A percentile compares a stretch with the other conserved stretches of the same genome.
Conservation (phyloP, 2,888 invertebrate genomes). For the Hypomecis atomaria region DNA sequence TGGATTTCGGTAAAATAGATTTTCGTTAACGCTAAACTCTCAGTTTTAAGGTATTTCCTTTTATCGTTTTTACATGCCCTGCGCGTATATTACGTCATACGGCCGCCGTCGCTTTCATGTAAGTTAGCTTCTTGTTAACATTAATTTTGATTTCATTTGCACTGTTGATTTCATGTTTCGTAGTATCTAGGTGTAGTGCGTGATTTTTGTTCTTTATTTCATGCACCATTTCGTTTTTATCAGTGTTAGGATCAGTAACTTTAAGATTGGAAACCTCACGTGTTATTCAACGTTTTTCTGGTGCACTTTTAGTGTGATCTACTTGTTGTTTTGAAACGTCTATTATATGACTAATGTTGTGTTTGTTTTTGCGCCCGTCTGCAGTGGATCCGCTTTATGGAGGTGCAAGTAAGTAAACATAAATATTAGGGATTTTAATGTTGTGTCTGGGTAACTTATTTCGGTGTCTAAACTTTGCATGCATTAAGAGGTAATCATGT, state of each 20-base stretch:
- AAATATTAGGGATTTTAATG: constrained; percentile 2
- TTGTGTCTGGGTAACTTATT: constrained; percentile 6
- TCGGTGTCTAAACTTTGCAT: constrained; percentile 26
- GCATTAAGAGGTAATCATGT: constrained; percentile 3
- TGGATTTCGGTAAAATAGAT: constrained; percentile 60
- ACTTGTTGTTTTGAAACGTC: constrained; percentile 45
- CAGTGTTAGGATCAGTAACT: constrained; percentile 41
- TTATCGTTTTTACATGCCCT: constrained; percentile 78
- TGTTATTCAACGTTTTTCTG: constrained; percentile 25
- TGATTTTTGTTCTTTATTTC: constrained; percentile 63
- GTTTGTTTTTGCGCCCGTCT: constrained; percentile 70
- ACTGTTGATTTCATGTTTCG: constrained; percentile 62
- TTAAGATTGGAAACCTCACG: constrained; percentile 15
- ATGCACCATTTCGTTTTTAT: constrained; percentile 78
- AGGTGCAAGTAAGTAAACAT: constrained; percentile 87
- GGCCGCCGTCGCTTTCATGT: constrained; percentile 78
- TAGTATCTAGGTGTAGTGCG: constrained; percentile 71
- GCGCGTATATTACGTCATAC: constrained; percentile 71
- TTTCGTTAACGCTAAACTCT: constrained; percentile 70
- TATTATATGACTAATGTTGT: constrained; percentile 66
- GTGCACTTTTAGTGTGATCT: constrained; percentile 55
- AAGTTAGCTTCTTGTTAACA: constrained; percentile 69
- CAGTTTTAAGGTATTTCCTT: constrained; percentile 77
- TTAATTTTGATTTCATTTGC: constrained; percentile 70
- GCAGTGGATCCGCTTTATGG: constrained; percentile 91